Evolutionary conservation across 2,797 vertebrate species (phyloP), one percentile per base, ranked within the genome.

Genomic region (Sebastes umbrosus): DNA sequence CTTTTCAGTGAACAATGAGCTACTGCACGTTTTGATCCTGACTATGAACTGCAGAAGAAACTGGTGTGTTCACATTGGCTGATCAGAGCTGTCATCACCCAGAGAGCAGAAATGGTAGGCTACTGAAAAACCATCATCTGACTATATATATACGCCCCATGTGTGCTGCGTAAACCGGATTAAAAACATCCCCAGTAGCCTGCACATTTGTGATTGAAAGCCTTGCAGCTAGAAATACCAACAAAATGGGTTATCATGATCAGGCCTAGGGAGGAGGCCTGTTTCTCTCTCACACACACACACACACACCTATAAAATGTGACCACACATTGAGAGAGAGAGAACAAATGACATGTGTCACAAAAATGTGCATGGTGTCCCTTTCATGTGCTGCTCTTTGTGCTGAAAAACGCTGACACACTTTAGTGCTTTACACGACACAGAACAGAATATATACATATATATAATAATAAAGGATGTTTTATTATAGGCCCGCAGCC

Each of bases 361-460:
- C 58, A 87, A 70, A 78, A 92, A 85, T 8, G 90, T 50, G 81
- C 83, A 75, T 63, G 85, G 58, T 80, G 25, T 81, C 84, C 90
- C 88, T 86, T 89, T 90, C 88, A 84, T 87, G 58, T 80, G 89
- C 80, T 83, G 73, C 84, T 94, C 95, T 96, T 96, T 95, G 95
- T 95, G 92, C 74, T 80, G 80, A 88, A 93, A 94, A 94, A 70
- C 86, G 94, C 94, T 95, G 95, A 80, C 67, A 80, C 82, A 84
- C 64, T 54, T 69, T 83, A 88, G 85, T 83, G 83, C 68, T 73
- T 87, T 81, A 76, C 72, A 84, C 77, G 77, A 71, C 87, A 77
- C 69, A 55, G 73, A 46, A 65, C 73, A 86, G 29, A 70, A 80
- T 52, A 87, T 80, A 82, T 72, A 87, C 5, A 39, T 39, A 39